These are phyloP conservation scores for Solea senegalensis DNA, from an alignment of 2,113 vertebrate genomes.

Conservation along the genomic window DNA sequence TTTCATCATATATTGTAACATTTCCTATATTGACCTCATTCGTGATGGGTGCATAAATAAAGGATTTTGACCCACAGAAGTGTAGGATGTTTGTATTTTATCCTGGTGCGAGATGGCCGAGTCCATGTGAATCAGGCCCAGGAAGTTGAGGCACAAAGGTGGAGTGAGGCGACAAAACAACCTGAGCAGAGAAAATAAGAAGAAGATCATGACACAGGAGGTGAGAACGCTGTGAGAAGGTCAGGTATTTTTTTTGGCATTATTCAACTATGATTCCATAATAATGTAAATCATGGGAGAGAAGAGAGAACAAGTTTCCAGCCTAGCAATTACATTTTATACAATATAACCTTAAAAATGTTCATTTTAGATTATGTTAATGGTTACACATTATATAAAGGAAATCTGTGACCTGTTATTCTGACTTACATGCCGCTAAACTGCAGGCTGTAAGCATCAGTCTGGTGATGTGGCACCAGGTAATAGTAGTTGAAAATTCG, in stretches of 20 bases:
- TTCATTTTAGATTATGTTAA: too few relatives aligned
- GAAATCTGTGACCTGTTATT: too few relatives aligned
- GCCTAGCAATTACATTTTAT: too few relatives aligned
- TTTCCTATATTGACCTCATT: background rate
- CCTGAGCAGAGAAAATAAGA: conserved; percentile 73
- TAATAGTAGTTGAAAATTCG: conserved; percentile 95
- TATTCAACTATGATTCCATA: too few relatives aligned
- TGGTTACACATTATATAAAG: too few relatives aligned
- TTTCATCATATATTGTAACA: background rate
- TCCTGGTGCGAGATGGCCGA: conserved; percentile 88
- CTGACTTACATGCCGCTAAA: conserved; percentile 91
- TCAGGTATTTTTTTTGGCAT: background rate
- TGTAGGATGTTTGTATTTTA: conserved; percentile 90
- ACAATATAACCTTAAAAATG: too few relatives aligned
- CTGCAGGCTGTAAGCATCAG: conserved; percentile 94
- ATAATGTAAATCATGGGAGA: too few relatives aligned
- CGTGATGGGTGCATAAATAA: background rate
- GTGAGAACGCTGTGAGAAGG: background rate
- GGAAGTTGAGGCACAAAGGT: conserved; percentile 93
- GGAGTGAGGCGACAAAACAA: conserved; percentile 95
- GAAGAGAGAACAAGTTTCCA: too few relatives aligned
- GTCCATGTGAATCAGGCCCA: conserved; percentile 97
- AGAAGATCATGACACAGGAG: background rate
- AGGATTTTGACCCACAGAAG: conserved; percentile 84
- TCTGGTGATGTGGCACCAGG: conserved; percentile 94